Conservation (phyloP, 1,140 invertebrate genomes). For the Gerris buenoi region DNA sequence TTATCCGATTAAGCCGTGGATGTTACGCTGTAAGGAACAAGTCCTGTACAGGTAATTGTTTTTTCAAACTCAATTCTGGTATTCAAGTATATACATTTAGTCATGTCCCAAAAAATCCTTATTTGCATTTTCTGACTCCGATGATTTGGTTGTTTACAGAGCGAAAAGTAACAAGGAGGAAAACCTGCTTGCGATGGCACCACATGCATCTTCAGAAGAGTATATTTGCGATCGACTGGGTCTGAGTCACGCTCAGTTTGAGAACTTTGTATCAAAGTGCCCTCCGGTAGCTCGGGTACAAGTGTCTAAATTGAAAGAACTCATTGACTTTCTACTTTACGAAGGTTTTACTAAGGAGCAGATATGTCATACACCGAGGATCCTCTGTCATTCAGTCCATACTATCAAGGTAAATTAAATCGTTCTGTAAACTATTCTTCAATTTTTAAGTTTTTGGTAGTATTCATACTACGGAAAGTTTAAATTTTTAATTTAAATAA, state of each 20-base stretch:
- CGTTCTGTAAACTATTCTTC: no score
- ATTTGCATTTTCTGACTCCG: no score
- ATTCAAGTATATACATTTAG: no score
- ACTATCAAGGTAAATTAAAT: slow-evolving; percentile 21
- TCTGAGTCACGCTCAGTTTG: slow-evolving; percentile 11
- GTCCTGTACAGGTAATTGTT: no score
- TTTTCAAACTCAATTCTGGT: no score
- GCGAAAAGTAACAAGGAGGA: slow-evolving; percentile 10
- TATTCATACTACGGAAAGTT: no score
- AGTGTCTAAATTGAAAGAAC: slow-evolving; percentile 23
- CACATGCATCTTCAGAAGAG: slow-evolving; percentile 7
- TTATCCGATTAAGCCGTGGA: no score
- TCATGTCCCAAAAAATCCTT: no score
- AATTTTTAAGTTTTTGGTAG: no score
- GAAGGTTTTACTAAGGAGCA: slow-evolving; percentile 21
- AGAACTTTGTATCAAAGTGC: slow-evolving; percentile 15
- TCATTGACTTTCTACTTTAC: slow-evolving; percentile 22
- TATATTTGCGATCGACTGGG: slow-evolving; percentile 17
- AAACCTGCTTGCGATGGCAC: slow-evolving; percentile 16
- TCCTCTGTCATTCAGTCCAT: slow-evolving; percentile 22
- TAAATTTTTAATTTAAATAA: no score
- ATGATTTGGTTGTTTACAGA: no score
- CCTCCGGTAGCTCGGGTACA: slow-evolving; percentile 18
- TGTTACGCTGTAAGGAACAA: no score
- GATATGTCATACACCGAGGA: slow-evolving; percentile 20